A percentile compares a stretch with the other conserved stretches of the same genome.
Conservation (phyloP, 2,113 vertebrate species). For the Ovis aries region ARS-UI_Ramb_v3.0 NC_056070.1:41066001-41066500, state of each 20-base stretch:
- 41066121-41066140: not conserved
- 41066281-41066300: not conserved
- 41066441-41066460: not conserved
- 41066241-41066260: not conserved
- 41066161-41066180: not conserved
- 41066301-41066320: not conserved
- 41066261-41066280: not conserved
- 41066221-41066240: not conserved
- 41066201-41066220: not conserved
- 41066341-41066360: not conserved
- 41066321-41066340: not conserved
- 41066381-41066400: not conserved
- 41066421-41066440: not conserved
- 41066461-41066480: not conserved
- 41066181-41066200: not conserved
- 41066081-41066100: not conserved
- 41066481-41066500: not conserved
- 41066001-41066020: not conserved
- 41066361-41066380: not conserved
- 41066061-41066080: not conserved
- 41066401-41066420: not conserved
- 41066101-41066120: not conserved
- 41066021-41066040: not conserved
- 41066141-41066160: not conserved
- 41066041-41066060: not conserved